A percentile compares a stretch with the other conserved stretches of the same genome.
Conservation (phyloP, 2,113 vertebrate species). For the Parotia lawesii region DNA sequence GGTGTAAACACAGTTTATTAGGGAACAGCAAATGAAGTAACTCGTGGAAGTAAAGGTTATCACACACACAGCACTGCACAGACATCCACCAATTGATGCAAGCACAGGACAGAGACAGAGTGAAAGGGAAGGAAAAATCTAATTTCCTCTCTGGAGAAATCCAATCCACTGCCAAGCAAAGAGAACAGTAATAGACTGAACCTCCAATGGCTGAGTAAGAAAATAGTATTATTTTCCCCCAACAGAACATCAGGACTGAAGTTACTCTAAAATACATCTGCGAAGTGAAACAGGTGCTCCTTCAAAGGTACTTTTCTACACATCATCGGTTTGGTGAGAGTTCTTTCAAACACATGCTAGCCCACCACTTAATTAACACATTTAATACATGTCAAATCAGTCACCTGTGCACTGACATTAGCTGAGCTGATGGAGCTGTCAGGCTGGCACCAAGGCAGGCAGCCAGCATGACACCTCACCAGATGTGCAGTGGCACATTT, state of each 20-base stretch:
- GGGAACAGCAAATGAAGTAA: neutral
- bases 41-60: neutral
- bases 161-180: neutral
- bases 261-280: neutral
- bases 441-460: neutral
- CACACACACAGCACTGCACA: neutral
- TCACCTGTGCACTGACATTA: accelerated
- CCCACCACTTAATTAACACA: neutral
- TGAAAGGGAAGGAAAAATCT: conserved; percentile 30
- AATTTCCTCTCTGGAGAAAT: conserved; percentile 42
- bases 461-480: neutral
- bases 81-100: neutral
- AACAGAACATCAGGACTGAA: neutral
- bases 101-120: conserved; percentile 9
- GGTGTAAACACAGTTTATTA: neutral
- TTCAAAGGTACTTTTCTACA: neutral
- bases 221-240: neutral
- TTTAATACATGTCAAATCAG: neutral
- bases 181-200: conserved; percentile 35
- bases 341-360: neutral
- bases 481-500: neutral
- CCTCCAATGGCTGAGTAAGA: neutral
- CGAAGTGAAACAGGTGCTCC: neutral
- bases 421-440: accelerated
- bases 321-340: neutral